Conservation (phyloP, 2,888 invertebrate species). For the Coremacera marginata region DNA sequence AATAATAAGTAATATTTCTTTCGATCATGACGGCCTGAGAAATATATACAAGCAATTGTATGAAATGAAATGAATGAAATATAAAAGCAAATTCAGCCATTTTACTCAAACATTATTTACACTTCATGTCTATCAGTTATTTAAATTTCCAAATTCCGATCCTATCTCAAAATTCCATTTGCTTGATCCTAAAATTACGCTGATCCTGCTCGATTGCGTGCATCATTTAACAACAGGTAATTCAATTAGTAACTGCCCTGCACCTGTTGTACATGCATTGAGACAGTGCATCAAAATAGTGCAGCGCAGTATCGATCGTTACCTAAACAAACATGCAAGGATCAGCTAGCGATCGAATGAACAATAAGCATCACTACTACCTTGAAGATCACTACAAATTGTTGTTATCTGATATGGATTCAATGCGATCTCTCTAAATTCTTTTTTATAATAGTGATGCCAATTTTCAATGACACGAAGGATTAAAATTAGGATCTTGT, state of each 20-base stretch:
- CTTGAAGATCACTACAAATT: neutral
- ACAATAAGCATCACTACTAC: neutral
- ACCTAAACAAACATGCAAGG: constrained; percentile 5
- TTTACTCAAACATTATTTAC: too few relatives aligned
- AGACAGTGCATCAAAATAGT: constrained; percentile 11
- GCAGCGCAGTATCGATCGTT: neutral
- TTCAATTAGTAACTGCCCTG: constrained; percentile 14
- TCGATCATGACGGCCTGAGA: too few relatives aligned
- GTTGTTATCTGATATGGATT: neutral
- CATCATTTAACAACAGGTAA: constrained; percentile 28
- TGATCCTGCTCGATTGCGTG: neutral
- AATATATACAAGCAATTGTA: too few relatives aligned
- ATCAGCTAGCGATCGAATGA: neutral
- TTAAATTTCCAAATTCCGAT: neutral
- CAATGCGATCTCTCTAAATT: neutral
- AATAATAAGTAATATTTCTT: too few relatives aligned
- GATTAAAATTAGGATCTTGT: constrained; percentile 16
- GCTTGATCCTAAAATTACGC: neutral
- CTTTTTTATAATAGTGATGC: constrained; percentile 10
- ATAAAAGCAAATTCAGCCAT: too few relatives aligned
- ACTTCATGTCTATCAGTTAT: neutral
- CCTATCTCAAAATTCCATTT: neutral
- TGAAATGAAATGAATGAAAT: too few relatives aligned
- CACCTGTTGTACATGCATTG: constrained; percentile 22
- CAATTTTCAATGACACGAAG: constrained; percentile 28